Evolutionary conservation across 2,113 vertebrate genomes (phyloP), one percentile per base, ranked within the genome.

Genomic region (Sebastes schlegelii): DNA sequence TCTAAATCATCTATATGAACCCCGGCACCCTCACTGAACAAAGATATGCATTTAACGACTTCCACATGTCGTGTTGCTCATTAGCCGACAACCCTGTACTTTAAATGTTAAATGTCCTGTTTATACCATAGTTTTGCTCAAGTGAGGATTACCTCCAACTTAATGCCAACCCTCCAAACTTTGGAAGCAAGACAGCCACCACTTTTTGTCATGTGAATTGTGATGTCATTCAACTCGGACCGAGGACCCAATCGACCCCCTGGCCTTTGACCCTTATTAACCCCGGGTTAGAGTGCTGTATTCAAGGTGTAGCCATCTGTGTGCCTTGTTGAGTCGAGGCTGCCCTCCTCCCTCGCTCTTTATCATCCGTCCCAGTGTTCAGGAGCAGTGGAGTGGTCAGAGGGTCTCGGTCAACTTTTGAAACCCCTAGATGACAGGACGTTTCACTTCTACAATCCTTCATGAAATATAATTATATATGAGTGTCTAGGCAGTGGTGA

Each of bases 221-320:
- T 79, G 89, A 93, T 90, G 91, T 91, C 86, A 89, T 90, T 94
- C 85, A 88, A 19, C 83, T 86, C 67, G 7, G 84, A 86, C 91
- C 8, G 64, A 90, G 74, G 74, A 88, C 79, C 91, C 89, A 92
- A 91, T 92, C 78, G 88, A 93, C 91, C 90, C 70, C 61, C 14
- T 81, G 92, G 54, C 92, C 92, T 92, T 55, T 90, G 89, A 90
- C 92, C 92, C 93, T 86, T 90, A 86, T 92, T 93, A 91, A 92
- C 86, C 77, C 26, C 8, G 79, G 80, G 89, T 89, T 79, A 88
- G 87, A 78, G 85, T 84, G 87, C 80, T 78, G 85, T 88, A 92
- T 93, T 92, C 82, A 90, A 92, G 91, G 92, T 90, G 91, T 87
- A 90, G 91, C 92, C 93, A 94, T 94, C 93, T 94, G 93, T 91